Evolutionary conservation across 2,113 vertebrate species (phyloP).

Genomic region (Stegostoma tigrinum): DNA sequence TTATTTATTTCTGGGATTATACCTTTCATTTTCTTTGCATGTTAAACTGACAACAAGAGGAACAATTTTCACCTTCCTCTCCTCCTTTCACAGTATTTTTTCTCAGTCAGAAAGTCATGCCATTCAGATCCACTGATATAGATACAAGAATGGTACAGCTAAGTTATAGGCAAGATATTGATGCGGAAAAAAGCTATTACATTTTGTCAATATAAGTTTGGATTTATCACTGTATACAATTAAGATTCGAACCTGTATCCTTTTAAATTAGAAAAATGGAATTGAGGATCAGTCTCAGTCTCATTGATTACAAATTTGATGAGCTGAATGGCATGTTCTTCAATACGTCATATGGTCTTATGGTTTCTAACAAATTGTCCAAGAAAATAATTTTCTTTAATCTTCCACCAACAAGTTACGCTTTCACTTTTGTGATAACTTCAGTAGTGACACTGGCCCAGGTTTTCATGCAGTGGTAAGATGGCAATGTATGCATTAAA

Average conservation of each 20-base stretch:
- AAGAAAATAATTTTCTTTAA: neutral
- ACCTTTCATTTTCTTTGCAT: neutral
- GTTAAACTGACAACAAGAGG: neutral
- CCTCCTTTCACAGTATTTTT: neutral
- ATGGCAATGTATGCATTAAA: neutral
- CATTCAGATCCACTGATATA: neutral
- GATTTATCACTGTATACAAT: neutral
- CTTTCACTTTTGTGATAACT: neutral
- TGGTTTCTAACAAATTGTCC: neutral
- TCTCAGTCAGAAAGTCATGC: neutral
- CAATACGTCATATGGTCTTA: no score
- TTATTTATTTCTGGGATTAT: neutral
- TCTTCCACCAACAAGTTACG: neutral
- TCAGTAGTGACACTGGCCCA: neutral
- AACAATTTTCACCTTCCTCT: neutral
- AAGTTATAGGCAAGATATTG: neutral
- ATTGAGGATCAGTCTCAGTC: no score
- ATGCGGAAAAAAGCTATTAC: neutral
- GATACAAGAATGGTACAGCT: neutral
- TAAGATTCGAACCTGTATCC: neutral
- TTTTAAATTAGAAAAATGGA: neutral
- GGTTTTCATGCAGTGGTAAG: neutral
- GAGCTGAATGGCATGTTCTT: no score
- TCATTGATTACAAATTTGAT: no score
- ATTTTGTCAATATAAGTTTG: neutral